Evolutionary conservation across 2,113 vertebrate genomes (phyloP).

Genomic region (Penelope pileata): DNA sequence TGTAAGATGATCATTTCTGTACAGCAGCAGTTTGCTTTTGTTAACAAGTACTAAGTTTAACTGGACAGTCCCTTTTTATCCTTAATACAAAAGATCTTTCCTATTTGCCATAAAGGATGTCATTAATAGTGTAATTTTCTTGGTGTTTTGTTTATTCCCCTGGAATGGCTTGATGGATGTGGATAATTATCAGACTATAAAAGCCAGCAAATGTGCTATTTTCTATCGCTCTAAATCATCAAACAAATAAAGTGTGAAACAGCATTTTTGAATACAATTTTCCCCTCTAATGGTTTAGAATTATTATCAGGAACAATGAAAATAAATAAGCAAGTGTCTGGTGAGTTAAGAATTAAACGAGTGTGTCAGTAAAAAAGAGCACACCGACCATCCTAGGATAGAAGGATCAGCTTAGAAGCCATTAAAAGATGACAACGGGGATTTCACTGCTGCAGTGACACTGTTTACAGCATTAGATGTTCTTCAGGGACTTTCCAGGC

Average conservation of each 20-base stretch:
- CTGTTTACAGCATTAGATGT: background rate
- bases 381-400: background rate
- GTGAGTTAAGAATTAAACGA: conserved; percentile 74
- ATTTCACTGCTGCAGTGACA: background rate
- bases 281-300: conserved; percentile 84
- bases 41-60: background rate
- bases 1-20: background rate
- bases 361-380: conserved; percentile 53
- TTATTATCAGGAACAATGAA: conserved; percentile 83
- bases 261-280: conserved; percentile 85
- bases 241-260: conserved; percentile 87
- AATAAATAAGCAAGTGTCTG: conserved; percentile 81
- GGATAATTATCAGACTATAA: conserved; percentile 84
- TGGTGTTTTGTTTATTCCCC: conserved; percentile 82
- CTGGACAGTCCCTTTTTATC: background rate
- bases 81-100: background rate
- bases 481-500: background rate
- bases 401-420: background rate
- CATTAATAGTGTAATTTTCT: conserved; percentile 81
- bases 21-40: background rate
- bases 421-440: background rate
- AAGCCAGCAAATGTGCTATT: conserved; percentile 83
- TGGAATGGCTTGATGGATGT: conserved; percentile 81
- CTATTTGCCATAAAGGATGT: conserved; percentile 40
- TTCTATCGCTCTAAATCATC: conserved; percentile 85